A percentile compares a stretch with the other conserved stretches of the same genome.
Conservation (phyloP, 2,888 invertebrate genomes). For the Aphidius colemani region DNA sequence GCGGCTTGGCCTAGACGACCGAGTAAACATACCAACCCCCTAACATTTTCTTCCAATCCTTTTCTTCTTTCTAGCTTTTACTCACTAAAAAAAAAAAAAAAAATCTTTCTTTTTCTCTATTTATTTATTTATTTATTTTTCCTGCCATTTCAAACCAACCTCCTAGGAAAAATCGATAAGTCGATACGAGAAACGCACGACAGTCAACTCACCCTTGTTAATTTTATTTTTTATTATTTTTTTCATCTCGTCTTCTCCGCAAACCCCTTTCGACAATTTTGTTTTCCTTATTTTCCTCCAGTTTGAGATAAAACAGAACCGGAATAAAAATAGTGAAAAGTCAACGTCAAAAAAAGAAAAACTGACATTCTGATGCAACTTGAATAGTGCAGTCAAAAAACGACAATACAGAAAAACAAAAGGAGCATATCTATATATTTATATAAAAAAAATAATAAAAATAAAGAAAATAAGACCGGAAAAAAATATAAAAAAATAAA, state of each 20-base stretch:
- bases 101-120: constrained; percentile 1
- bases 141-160: neutral
- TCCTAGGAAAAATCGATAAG: constrained; percentile 16
- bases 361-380: constrained; percentile 9
- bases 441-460: constrained; percentile 1
- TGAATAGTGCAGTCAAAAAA: neutral
- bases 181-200: constrained; percentile 20
- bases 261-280: constrained; percentile 3
- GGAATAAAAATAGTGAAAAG: neutral
- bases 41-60: constrained; percentile 8
- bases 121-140: too few relatives aligned
- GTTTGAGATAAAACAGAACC: constrained; percentile 12
- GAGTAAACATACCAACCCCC: constrained; percentile 39
- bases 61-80: neutral
- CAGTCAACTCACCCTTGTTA: constrained; percentile 1
- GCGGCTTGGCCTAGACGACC: constrained; percentile 42
- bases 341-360: neutral
- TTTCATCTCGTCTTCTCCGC: neutral
- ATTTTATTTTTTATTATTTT: neutral
- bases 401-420: constrained; percentile 4
- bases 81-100: constrained; percentile 4
- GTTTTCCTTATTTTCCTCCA: neutral
- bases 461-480: neutral
- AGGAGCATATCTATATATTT: neutral
- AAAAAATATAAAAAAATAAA: constrained; percentile 5